A percentile compares a stretch with the other conserved stretches of the same genome.
Conservation (phyloP, 2,113 vertebrate genomes). For the Zosterops borbonicus region DNA sequence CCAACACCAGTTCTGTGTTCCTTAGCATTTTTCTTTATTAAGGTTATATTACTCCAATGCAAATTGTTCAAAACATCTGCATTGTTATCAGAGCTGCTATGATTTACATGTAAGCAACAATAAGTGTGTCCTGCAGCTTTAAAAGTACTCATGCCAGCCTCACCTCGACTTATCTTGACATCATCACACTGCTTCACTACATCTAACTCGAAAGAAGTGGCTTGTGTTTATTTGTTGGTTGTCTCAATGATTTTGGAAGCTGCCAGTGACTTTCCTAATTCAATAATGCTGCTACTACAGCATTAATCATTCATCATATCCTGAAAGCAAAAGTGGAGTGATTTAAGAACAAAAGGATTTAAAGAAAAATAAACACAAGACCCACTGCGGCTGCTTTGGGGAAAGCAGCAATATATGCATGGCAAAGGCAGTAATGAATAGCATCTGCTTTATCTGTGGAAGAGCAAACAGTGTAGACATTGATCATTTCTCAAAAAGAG, state of each 20-base stretch:
- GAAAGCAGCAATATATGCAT: slow-evolving; percentile 66
- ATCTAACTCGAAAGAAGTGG: not conserved
- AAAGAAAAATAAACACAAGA: slow-evolving; percentile 65
- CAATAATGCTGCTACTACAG: slow-evolving; percentile 27
- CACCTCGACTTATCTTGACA: not conserved
- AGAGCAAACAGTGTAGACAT: slow-evolving; percentile 75
- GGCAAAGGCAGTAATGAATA: slow-evolving; percentile 81
- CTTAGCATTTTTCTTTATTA: not conserved
- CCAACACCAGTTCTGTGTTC: not conserved
- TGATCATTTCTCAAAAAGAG: slow-evolving; percentile 80
- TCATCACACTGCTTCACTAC: not conserved
- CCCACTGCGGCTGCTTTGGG: slow-evolving; percentile 57
- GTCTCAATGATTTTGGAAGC: slow-evolving; percentile 47
- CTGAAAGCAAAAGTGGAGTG: slow-evolving; percentile 53
- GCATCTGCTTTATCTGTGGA: slow-evolving; percentile 83
- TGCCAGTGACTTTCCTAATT: slow-evolving; percentile 47
- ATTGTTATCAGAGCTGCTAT: not conserved
- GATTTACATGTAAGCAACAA: not conserved
- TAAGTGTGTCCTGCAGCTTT: not conserved
- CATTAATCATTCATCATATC: slow-evolving; percentile 62
- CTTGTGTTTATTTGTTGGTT: slow-evolving; percentile 57
- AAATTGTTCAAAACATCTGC: not conserved
- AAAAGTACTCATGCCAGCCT: not conserved
- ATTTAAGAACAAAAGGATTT: slow-evolving; percentile 67
- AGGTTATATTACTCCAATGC: not conserved